Evolutionary conservation across 2,888 invertebrate species (phyloP), one percentile per base, ranked within the genome.

Genomic region (Pseudolycoriella hygida): DNA sequence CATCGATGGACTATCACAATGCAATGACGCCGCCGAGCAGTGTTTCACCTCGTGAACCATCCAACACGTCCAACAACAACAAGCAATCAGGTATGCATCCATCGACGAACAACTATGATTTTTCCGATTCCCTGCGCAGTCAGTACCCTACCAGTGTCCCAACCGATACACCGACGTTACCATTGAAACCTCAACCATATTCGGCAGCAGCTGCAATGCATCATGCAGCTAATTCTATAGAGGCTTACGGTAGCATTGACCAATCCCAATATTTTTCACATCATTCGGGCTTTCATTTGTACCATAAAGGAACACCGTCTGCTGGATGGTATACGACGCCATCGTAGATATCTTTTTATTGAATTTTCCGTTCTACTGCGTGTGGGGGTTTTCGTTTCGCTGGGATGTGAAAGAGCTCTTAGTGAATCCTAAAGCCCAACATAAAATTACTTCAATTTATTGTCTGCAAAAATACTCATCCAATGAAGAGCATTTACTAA

Each of bases 11-110:
- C 57, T 88, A 88, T 57, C 92, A 92, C 62, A 83, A 88, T 37
- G 88, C 89, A 42, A 93, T 94, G 87, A 93, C 93, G 3, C 93
- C 93, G 44, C 94, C 94, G 44, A 89, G 90, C n/a, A 93, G 93
- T 3, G 93, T 93, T 2, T 93, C 93, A 4, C 93, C 94, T 0
- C 73, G 92, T 49, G 93, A 93, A 58, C 88, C 77, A 68, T 61
- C 74, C 72, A 60, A 83, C 61, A 59, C 55, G 70, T 50, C 58
- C 67, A 64, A 50, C 61, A 69, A 54, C 37, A 55, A 53, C 66
- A 66, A 50, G 64, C 66, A 40, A 17, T 57, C 72, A 50, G 63
- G 73, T 65, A 61, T 64, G 58, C 48, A 67, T 58, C 54, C 64
- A 52, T 40, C 67, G 66, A 50, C 67, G 64, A 41, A 31, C n/a